A percentile compares a stretch with the other conserved stretches of the same genome.
Conservation (phyloP, 2,888 invertebrate species). For the Drosophila kanekoi region DNA sequence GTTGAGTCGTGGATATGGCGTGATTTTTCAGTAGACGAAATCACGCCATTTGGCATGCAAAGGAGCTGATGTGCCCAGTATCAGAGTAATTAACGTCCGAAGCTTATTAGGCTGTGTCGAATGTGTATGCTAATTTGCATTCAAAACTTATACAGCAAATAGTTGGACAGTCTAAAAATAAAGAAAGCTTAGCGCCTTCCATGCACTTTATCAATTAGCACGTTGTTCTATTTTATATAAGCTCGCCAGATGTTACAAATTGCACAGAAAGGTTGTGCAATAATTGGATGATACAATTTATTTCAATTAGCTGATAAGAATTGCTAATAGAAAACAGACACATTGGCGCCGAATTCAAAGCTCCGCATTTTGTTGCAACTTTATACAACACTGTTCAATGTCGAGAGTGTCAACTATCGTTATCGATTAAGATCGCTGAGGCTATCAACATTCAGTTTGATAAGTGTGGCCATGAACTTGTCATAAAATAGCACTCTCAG, state of each 20-base stretch:
- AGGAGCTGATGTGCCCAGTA: slow-evolving; percentile 9
- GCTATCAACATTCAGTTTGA: slow-evolving; percentile 11
- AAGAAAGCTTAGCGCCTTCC: neutral
- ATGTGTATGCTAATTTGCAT: slow-evolving; percentile 29
- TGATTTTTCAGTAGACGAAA: slow-evolving; percentile 39
- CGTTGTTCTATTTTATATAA: slow-evolving; percentile 20
- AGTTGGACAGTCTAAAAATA: neutral
- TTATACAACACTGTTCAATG: slow-evolving; percentile 33
- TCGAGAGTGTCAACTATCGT: slow-evolving; percentile 45
- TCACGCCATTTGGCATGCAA: slow-evolving; percentile 45
- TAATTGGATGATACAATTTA: slow-evolving; percentile 1
- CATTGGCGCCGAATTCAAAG: slow-evolving; percentile 50
- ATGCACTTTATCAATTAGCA: neutral
- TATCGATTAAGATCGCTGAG: slow-evolving; percentile 57
- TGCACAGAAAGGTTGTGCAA: slow-evolving; percentile 21
- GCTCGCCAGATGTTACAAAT: neutral
- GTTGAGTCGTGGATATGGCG: slow-evolving; percentile 46
- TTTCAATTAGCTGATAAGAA: slow-evolving; percentile 25
- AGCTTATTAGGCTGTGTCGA: slow-evolving; percentile 40
- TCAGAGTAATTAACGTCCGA: slow-evolving; percentile 24
- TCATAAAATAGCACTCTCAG: slow-evolving; percentile 7
- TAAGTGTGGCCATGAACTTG: slow-evolving; percentile 65
- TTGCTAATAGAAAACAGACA: slow-evolving; percentile 2
- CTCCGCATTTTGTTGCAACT: slow-evolving; percentile 4
- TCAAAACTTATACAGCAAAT: neutral